Evolutionary conservation across 2,888 invertebrate species (phyloP).

Genomic region (Ochropleura leucogaster): DNA sequence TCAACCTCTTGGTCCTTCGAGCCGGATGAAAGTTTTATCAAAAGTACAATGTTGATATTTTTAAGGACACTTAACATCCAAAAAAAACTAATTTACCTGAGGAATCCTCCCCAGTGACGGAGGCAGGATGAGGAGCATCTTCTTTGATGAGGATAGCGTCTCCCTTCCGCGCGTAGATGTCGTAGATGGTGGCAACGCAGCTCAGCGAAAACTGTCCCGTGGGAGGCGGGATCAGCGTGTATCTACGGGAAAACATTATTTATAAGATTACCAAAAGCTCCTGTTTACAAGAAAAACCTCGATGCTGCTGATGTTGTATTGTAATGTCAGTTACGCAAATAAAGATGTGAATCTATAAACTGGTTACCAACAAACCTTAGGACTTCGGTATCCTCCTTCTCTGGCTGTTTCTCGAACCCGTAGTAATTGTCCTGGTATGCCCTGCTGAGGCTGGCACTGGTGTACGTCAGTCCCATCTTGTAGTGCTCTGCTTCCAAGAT

Average conservation of each 20-base stretch:
- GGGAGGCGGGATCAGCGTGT: slow-evolving; percentile 81
- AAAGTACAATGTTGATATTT: background rate
- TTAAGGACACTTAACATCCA: background rate
- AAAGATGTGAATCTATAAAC: background rate
- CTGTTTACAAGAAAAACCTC: background rate
- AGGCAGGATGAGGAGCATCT: slow-evolving; percentile 89
- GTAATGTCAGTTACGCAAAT: too few species aligned
- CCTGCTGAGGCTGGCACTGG: slow-evolving; percentile 79
- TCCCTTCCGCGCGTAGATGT: slow-evolving; percentile 90
- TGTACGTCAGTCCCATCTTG: slow-evolving; percentile 82
- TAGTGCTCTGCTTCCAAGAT: slow-evolving; percentile 82
- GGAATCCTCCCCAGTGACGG: slow-evolving; percentile 88
- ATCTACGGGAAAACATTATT: slow-evolving; percentile 68
- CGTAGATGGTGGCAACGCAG: slow-evolving; percentile 91
- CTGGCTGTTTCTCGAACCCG: slow-evolving; percentile 73
- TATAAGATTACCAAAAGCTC: background rate
- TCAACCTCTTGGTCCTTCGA: background rate
- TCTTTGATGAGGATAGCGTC: slow-evolving; percentile 89
- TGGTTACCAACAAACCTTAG: slow-evolving; percentile 65
- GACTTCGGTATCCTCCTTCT: slow-evolving; percentile 78
- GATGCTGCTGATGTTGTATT: background rate
- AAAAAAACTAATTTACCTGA: slow-evolving; percentile 71
- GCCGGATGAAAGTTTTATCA: background rate
- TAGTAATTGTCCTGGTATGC: slow-evolving; percentile 79
- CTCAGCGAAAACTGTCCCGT: slow-evolving; percentile 88